These are phyloP conservation scores for Mormyrops attenuatus DNA, from an alignment of 2,797 vertebrate species.

Conservation along the genomic window DNA sequence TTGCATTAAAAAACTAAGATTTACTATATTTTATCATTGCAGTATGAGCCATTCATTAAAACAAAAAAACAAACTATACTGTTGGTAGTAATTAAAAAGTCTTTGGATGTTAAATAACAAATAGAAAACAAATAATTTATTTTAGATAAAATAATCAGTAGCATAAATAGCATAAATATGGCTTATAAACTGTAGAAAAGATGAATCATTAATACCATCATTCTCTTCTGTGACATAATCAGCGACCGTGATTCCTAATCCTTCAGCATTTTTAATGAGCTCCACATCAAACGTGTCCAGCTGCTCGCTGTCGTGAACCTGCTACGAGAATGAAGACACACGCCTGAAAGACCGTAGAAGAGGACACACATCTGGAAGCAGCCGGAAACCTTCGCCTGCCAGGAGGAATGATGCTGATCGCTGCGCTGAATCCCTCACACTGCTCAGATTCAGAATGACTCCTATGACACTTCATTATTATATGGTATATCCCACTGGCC, in stretches of 20 bases:
- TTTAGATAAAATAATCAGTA: background rate
- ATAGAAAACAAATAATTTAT: background rate
- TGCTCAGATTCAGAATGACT: background rate
- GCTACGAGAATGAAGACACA: slow-evolving; percentile 32
- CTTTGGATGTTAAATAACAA: background rate
- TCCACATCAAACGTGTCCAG: slow-evolving; percentile 72
- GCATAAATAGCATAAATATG: background rate
- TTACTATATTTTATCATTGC: background rate
- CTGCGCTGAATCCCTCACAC: background rate
- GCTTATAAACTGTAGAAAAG: background rate
- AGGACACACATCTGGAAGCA: background rate
- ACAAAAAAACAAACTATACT: background rate
- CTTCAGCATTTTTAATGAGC: slow-evolving; percentile 80
- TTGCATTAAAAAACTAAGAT: background rate
- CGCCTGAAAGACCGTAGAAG: background rate
- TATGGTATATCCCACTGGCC: background rate
- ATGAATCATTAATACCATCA: slow-evolving; percentile 63
- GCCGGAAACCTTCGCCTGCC: background rate
- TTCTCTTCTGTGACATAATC: slow-evolving; percentile 81
- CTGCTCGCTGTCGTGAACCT: slow-evolving; percentile 55
- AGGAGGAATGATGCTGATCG: background rate
- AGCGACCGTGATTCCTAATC: slow-evolving; percentile 83
- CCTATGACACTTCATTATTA: background rate
- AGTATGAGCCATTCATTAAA: background rate
- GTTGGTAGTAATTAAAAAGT: background rate